These are phyloP conservation scores for Coptodon rendalli DNA, from an alignment of 2,113 vertebrate genomes.

Conservation along the genomic window DNA sequence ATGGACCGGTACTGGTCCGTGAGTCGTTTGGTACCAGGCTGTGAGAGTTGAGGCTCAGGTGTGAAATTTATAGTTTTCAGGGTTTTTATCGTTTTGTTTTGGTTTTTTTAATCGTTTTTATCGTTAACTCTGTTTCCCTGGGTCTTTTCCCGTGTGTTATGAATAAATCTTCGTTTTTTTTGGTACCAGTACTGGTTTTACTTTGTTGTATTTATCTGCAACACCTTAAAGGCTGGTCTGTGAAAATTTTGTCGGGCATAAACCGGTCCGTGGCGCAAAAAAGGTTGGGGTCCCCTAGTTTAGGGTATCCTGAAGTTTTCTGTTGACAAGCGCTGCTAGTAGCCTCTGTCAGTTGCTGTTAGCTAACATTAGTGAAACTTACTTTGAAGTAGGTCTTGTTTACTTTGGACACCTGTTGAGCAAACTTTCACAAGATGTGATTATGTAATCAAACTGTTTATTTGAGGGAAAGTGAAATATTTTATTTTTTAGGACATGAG, in stretches of 20 bases:
- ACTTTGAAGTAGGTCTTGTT: background rate
- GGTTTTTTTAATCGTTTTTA: background rate
- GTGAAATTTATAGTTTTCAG: background rate
- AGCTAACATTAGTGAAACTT: background rate
- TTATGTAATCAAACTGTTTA: background rate
- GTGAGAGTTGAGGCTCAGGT: background rate
- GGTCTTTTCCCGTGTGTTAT: background rate
- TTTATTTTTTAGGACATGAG: background rate
- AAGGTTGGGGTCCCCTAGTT: background rate
- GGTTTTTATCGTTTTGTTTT: background rate
- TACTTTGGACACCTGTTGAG: background rate
- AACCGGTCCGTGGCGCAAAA: fast-evolving
- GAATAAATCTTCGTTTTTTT: background rate
- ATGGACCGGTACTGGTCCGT: background rate
- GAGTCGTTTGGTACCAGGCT: background rate
- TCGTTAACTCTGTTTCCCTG: background rate
- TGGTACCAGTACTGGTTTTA: background rate
- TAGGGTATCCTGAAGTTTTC: background rate
- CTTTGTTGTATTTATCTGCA: background rate
- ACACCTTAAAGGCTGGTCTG: background rate
- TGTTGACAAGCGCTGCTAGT: fast-evolving
- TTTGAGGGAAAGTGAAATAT: background rate
- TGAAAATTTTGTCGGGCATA: background rate
- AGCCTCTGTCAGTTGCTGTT: background rate
- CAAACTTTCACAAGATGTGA: background rate